Base-by-base conservation (phyloP, 2,888 invertebrate species). In the Archaeoteleia sp. region DNA sequence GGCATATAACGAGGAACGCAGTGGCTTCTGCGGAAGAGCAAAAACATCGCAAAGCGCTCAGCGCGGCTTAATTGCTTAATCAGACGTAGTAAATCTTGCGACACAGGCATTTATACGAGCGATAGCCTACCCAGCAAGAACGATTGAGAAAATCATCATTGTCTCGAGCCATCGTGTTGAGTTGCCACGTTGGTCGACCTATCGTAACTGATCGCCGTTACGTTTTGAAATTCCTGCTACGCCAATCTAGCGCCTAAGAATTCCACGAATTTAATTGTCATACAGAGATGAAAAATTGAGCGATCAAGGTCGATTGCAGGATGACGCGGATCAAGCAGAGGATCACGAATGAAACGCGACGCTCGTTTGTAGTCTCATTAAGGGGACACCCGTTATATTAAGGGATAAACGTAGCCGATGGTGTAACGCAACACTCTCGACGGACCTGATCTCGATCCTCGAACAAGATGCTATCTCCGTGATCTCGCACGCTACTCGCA, bases 21-120 rank as follows among this genome's bases (percentile, higher is more conserved):
- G 71, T 53, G 69, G 67, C 71, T 57, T 49, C 60, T 20, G 69
- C 35, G 57, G 43, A 57, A 17, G 43, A 45, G 68, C 71, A 76
- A 77, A 79, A 78, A 78, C 74, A 49, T 70, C 71, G 72, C 70
- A 57, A 72, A 73, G 60, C 72, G 60, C 68, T 62, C 68, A 46
- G 71, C 61, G 69, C 69, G 62, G 73, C 72, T 82, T 83, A 82
- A 83, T 83, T 82, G 81, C 82, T 82, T 82, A 82, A 83, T 83
- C 82, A 82, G 79, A 82, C 82, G 79, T 77, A 78, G 81, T 82
- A 80, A 83, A 82, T 83, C 82, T 82, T 76, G 62, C 77, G 79
- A 75, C 76, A 74, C 67, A 73, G 78, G 74, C 80, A 78, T 81
- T 83, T 83, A 78, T 48, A 42, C 54, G 10, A 42, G 25, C 42